Base-by-base conservation (phyloP, 2,797 vertebrate species). In the Enteromius viviparus region DNA sequence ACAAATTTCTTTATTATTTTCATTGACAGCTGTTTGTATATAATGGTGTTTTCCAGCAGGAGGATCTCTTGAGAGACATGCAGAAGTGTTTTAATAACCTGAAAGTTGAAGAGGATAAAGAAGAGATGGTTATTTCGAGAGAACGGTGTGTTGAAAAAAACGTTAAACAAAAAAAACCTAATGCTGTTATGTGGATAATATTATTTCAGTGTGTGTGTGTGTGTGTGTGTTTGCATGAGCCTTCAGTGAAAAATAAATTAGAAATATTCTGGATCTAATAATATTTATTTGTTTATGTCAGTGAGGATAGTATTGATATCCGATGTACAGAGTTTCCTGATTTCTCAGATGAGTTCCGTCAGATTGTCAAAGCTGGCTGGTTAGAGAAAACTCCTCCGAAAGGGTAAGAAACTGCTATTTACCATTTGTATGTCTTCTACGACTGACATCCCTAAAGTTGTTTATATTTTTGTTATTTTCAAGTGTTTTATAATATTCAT, bases 371-470 rank as follows among this genome's bases (percentile, higher is more conserved):
- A 83, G 70, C 85, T 42, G 85, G 85, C 9, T 86, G 85, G 85
- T 76, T 86, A 6, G 85, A 86, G 9, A 86, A 86, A 86, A 83
- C 85, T 8, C 76, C 85, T 37, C 85, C 85, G 3, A 86, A 86
- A 68, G 74, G 58, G 85, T 83, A 60, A 80, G 62, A 58, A 7
- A n/a, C 32, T 21, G 7, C 6, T 58, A 4, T 23, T 23, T n/a
- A 58, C 53, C 10, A 23, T n/a, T 6, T 26, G 3, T 42, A 11
- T 29, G 32, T 32, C 17, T 34, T 47, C 23, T n/a, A 64, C 0
- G 2, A 15, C 0, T 74, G 15, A 26, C 40, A 32, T 3, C 26
- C 40, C 29, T 72, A 8, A 42, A 15, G 3, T n/a, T 68, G 17
- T 19, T 34, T 65, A 21, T 23, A 62, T 72, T 45, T 53, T 64